These are phyloP conservation scores for Bombus impatiens DNA, from an alignment of 1,140 invertebrate genomes.

Conservation along the genomic window DNA sequence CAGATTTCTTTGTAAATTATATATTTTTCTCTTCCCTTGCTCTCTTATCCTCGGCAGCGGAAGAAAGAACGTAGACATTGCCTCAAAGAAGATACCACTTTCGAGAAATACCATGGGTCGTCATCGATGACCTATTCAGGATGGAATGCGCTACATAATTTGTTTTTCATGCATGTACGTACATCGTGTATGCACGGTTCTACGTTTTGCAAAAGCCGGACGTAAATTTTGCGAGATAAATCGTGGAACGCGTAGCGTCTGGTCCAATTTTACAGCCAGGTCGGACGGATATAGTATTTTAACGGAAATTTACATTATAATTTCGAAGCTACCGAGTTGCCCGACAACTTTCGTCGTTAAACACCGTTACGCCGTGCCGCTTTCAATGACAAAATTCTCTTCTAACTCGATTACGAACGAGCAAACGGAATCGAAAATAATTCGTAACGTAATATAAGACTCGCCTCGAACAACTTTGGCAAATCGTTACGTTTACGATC, in stretches of 20 bases:
- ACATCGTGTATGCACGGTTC: background rate
- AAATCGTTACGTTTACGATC: background rate
- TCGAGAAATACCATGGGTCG: background rate
- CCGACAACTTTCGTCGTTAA: background rate
- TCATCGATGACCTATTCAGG: background rate
- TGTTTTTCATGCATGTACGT: background rate
- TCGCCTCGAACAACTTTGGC: background rate
- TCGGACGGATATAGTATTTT: background rate
- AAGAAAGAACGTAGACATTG: too few species aligned
- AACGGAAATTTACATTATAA: constrained; percentile 13
- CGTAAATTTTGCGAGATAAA: background rate
- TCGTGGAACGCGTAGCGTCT: background rate
- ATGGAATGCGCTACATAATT: background rate
- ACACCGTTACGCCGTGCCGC: background rate
- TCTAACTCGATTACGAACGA: background rate
- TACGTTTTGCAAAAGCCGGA: background rate
- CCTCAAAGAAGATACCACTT: background rate
- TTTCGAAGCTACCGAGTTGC: background rate
- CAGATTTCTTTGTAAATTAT: too few species aligned
- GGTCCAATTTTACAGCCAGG: background rate
- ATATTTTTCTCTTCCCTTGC: fast-evolving
- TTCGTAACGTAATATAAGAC: background rate
- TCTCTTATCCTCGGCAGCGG: background rate
- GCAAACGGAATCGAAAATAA: background rate
- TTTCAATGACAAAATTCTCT: background rate